Evolutionary conservation across 2,113 vertebrate species (phyloP).

Genomic region (Calidris pygmaea): DNA sequence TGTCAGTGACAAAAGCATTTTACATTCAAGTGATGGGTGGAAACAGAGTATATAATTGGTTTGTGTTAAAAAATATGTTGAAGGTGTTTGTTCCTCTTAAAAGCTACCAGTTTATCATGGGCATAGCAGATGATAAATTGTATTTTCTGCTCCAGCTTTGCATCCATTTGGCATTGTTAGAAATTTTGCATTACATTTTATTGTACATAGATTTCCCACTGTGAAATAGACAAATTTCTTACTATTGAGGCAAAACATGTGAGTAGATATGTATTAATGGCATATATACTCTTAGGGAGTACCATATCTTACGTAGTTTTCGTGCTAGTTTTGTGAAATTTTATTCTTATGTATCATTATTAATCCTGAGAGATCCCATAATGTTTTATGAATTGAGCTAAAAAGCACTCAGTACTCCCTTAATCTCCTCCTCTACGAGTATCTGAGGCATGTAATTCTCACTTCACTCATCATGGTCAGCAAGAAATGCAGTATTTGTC

Average conservation of each 20-base stretch:
- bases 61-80: not conserved
- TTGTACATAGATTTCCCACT: not conserved
- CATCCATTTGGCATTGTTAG: not conserved
- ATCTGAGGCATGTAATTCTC: not conserved
- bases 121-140: not conserved
- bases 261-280: not conserved
- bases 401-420: not conserved
- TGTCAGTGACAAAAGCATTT: not conserved
- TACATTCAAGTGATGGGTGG: not conserved
- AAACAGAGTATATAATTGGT: not conserved
- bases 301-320: not conserved
- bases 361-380: not conserved
- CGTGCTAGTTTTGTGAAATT: not conserved
- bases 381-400: not conserved
- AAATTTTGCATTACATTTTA: not conserved
- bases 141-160: not conserved
- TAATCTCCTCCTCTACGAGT: fast-evolving
- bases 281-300: not conserved
- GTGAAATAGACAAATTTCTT: not conserved
- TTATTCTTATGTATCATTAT: not conserved
- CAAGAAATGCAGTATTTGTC: not conserved
- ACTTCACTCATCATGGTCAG: not conserved
- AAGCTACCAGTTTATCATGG: not conserved
- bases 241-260: not conserved
- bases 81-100: not conserved